A percentile compares a stretch with the other conserved stretches of the same genome.
phyloP scores from a whole-genome alignment of 2,888 invertebrate species.

The Adelognathus sp. region DNA sequence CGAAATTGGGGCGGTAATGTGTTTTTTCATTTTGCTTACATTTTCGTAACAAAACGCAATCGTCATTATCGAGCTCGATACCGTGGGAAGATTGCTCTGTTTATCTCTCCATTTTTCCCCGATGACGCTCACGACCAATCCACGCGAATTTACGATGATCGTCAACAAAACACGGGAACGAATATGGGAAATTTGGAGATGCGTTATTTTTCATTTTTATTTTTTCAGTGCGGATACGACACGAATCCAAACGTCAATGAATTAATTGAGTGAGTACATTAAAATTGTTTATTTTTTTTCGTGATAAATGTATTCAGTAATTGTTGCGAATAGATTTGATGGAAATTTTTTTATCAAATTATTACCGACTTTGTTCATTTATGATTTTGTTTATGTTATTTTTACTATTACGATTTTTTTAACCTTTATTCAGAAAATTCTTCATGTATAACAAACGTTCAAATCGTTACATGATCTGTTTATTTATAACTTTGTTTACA shows the following conservation, averaged over 20 bases:
- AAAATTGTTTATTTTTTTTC: neutral
- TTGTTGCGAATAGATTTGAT: too few species aligned
- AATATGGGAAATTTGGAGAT: too few species aligned
- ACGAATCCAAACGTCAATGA: constrained; percentile 90
- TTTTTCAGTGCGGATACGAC: constrained; percentile 89
- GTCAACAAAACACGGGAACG: neutral
- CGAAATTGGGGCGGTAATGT: constrained; percentile 92
- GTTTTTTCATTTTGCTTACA: neutral
- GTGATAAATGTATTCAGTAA: too few species aligned
- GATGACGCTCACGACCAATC: neutral
- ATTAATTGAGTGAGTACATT: constrained; percentile 89
- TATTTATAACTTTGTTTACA: too few species aligned
- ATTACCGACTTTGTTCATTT: too few species aligned
- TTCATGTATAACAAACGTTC: too few species aligned
- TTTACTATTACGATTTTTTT: too few species aligned
- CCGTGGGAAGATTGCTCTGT: neutral
- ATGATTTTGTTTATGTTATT: too few species aligned
- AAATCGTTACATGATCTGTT: too few species aligned
- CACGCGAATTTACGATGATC: neutral
- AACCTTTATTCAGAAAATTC: too few species aligned
- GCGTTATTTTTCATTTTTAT: constrained; percentile 51
- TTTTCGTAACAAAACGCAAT: neutral
- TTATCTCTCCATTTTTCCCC: neutral
- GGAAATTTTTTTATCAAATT: too few species aligned
- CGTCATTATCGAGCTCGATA: neutral